These are phyloP conservation scores for Stenotaenia linearis DNA, from an alignment of 2,888 invertebrate genomes.

Conservation along the genomic window DNA sequence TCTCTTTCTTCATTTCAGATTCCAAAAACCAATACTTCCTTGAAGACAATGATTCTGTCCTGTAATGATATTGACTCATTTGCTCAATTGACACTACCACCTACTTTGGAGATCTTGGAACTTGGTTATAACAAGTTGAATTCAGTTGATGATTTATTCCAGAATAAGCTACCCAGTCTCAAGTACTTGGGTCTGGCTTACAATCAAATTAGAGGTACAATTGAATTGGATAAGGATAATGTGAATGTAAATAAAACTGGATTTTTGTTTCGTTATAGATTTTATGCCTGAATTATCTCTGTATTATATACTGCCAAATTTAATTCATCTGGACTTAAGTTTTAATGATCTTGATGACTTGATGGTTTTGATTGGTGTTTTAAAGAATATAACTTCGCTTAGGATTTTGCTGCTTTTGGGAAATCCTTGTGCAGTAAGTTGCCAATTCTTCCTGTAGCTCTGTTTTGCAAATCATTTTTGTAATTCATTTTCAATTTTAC, in stretches of 20 bases:
- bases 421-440: neutral
- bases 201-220: neutral
- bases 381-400: neutral
- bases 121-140: neutral
- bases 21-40: too few relatives aligned
- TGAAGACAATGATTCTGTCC: neutral
- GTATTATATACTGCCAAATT: neutral
- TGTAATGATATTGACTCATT: neutral
- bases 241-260: too few relatives aligned
- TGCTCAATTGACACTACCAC: neutral
- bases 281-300: neutral
- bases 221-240: too few relatives aligned
- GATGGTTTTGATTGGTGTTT: neutral
- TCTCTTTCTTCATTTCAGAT: too few relatives aligned
- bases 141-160: neutral
- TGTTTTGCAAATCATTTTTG: too few relatives aligned
- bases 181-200: neutral
- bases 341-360: neutral
- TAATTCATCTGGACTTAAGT: conserved; percentile 8
- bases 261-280: neutral
- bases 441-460: neutral
- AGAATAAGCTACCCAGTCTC: neutral
- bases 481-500: neutral
- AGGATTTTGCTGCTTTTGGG: neutral
- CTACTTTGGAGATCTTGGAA: neutral